Evolutionary conservation across 2,888 invertebrate genomes (phyloP).

Genomic region (Zeuzera pyrina): DNA sequence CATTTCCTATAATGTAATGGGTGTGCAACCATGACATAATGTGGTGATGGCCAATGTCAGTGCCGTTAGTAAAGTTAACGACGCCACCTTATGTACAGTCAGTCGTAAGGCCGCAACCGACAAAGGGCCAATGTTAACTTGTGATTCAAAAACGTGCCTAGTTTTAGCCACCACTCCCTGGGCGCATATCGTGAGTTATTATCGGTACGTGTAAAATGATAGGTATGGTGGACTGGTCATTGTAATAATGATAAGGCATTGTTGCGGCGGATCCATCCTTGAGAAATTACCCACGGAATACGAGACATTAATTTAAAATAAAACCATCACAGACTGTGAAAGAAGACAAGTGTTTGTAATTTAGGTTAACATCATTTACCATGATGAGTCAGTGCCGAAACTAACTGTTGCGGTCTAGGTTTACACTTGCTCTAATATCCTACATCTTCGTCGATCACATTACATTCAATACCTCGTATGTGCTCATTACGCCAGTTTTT

Average conservation of each 20-base stretch:
- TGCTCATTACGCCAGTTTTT: constrained; percentile 38
- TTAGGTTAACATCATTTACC: constrained; percentile 46
- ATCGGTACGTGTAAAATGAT: too few species aligned
- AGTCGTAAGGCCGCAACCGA: too few species aligned
- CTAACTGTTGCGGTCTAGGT: constrained; percentile 51
- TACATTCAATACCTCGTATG: constrained; percentile 38
- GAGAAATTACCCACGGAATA: too few species aligned
- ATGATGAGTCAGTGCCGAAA: constrained; percentile 45
- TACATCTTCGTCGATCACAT: constrained; percentile 51
- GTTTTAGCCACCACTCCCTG: constrained; percentile 24
- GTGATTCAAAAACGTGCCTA: constrained; percentile 32
- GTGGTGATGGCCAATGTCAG: constrained; percentile 46
- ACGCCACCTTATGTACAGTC: too few species aligned
- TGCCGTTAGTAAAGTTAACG: too few species aligned
- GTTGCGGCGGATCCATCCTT: too few species aligned
- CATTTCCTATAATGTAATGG: neutral
- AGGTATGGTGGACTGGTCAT: too few species aligned
- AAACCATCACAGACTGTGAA: neutral
- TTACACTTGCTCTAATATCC: constrained; percentile 53
- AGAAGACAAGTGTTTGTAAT: constrained; percentile 31
- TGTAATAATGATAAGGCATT: too few species aligned
- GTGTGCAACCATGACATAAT: neutral
- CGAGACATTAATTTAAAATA: neutral
- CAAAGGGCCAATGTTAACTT: too few species aligned
- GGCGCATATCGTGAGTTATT: neutral